Conservation (phyloP, 2,113 vertebrate genomes). For the Elephantulus edwardii region DNA sequence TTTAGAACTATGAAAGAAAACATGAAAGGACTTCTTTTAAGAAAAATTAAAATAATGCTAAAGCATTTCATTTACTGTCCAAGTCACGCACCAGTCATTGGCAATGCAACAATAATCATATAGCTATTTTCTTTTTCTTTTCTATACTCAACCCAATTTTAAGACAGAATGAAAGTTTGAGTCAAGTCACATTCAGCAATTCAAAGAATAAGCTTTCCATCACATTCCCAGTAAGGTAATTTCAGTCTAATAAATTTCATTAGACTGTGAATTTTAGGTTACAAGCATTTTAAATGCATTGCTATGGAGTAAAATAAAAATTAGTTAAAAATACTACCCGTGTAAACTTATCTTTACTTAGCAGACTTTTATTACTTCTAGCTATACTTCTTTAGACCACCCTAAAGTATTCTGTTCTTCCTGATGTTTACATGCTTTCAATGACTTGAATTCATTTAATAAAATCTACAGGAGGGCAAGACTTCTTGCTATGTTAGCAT, state of each 20-base stretch:
- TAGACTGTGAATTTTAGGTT: constrained; percentile 48
- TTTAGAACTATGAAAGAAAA: not conserved
- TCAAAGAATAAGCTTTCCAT: constrained; percentile 47
- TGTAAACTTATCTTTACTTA: constrained; percentile 33
- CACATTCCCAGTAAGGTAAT: constrained; percentile 39
- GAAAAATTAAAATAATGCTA: constrained; percentile 1
- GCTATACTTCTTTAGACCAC: constrained; percentile 36
- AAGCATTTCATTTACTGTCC: not conserved
- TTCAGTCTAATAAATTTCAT: constrained; percentile 59
- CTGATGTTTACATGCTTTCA: constrained; percentile 53
- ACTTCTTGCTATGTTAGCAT: constrained; percentile 62
- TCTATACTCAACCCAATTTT: constrained; percentile 1
- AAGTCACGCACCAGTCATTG: not conserved
- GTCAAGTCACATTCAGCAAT: constrained; percentile 26
- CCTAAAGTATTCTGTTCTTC: constrained; percentile 38
- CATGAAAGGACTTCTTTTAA: not conserved
- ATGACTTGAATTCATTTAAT: constrained; percentile 68
- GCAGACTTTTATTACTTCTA: not conserved
- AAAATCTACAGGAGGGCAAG: constrained; percentile 42
- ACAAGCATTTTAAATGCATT: constrained; percentile 40
- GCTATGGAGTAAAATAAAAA: constrained; percentile 22
- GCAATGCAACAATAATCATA: not conserved
- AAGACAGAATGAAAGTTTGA: not conserved
- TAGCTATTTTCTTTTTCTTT: not conserved
- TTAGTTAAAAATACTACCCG: constrained; percentile 36